Conservation (phyloP, 2,113 vertebrate genomes). For the Loxodonta africana region DNA sequence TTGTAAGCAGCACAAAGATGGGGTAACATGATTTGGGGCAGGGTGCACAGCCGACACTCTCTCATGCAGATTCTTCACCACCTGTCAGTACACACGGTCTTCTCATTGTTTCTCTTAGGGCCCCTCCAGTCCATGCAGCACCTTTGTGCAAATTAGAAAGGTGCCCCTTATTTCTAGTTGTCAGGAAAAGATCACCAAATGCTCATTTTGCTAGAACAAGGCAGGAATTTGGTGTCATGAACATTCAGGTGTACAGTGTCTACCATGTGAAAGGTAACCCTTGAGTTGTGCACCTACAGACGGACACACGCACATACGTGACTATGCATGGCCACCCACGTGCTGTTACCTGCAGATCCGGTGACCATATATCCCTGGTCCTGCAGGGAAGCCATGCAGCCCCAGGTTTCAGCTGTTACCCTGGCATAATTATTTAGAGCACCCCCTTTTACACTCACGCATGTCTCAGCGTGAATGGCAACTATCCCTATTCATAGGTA, state of each 20-base stretch:
- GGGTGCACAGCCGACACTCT: background rate
- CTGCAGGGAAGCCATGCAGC: background rate
- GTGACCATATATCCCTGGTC: background rate
- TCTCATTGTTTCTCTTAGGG: background rate
- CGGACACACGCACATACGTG: background rate
- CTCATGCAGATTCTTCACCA: background rate
- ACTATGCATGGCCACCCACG: background rate
- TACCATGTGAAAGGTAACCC: background rate
- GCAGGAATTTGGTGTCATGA: background rate
- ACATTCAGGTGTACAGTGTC: background rate
- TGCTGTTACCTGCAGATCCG: background rate
- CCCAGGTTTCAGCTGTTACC: background rate
- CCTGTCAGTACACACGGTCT: background rate
- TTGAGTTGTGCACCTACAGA: no score
- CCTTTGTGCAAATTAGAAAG: background rate
- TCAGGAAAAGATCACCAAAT: background rate
- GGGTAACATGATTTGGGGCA: background rate
- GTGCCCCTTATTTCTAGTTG: no score
- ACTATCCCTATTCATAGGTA: background rate
- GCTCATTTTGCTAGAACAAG: background rate
- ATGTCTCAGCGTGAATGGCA: background rate
- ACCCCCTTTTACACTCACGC: background rate
- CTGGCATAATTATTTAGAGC: background rate
- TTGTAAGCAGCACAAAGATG: background rate
- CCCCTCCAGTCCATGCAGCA: background rate